Conservation (phyloP, 2,797 vertebrate species). For the Coregonus sp. region DNA sequence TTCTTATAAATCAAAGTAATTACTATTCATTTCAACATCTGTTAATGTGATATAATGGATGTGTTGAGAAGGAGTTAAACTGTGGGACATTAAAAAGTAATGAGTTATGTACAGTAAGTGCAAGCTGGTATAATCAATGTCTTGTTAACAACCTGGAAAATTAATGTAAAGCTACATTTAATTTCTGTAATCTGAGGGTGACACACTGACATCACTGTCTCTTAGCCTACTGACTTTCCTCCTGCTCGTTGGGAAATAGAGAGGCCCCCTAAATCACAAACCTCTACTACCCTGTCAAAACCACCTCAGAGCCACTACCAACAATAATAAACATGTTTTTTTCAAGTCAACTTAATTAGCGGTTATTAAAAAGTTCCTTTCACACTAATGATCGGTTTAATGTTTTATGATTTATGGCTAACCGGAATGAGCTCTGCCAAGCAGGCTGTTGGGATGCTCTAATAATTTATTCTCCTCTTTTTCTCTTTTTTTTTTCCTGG, state of each 20-base stretch:
- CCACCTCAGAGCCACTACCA: slow-evolving; percentile 36
- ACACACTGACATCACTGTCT: slow-evolving; percentile 49
- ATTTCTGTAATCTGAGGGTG: slow-evolving; percentile 32
- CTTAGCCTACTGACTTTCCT: slow-evolving; percentile 14
- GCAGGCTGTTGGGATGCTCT: slow-evolving; percentile 25
- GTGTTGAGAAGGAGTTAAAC: slow-evolving; percentile 9
- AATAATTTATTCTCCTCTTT: slow-evolving; percentile 33
- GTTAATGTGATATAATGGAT: slow-evolving; percentile 7
- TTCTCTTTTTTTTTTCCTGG: background rate
- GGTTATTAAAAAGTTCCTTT: slow-evolving; percentile 65
- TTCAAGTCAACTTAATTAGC: slow-evolving; percentile 61
- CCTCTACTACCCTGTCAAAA: slow-evolving; percentile 20
- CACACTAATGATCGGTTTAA: slow-evolving; percentile 55
- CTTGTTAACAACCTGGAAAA: slow-evolving; percentile 54
- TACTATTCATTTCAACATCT: slow-evolving; percentile 12
- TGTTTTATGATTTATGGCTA: slow-evolving; percentile 61
- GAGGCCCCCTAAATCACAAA: slow-evolving; percentile 35
- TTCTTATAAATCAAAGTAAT: slow-evolving; percentile 10
- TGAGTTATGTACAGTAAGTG: slow-evolving; percentile 22
- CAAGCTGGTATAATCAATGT: slow-evolving; percentile 40
- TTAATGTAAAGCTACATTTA: slow-evolving; percentile 40
- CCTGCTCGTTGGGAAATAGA: slow-evolving; percentile 14
- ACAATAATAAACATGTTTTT: slow-evolving; percentile 62
- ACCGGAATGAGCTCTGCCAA: slow-evolving; percentile 39
- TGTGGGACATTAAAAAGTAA: slow-evolving; percentile 14